phyloP scores from a whole-genome alignment of 2,888 invertebrate genomes.

The Polia nebulosa region DNA sequence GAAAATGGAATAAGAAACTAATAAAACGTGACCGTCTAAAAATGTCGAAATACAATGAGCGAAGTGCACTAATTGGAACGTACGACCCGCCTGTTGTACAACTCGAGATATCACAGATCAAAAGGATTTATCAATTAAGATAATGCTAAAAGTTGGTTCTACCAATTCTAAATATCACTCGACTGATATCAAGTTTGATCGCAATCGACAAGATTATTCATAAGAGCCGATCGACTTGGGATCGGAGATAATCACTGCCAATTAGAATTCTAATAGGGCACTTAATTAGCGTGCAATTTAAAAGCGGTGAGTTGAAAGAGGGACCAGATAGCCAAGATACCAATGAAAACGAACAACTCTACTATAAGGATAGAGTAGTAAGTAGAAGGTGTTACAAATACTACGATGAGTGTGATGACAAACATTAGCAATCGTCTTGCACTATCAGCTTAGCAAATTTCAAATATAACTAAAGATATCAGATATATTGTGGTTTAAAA shows the following conservation, averaged over 20 bases:
- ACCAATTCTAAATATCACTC: constrained; percentile 45
- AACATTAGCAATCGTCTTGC: constrained; percentile 55
- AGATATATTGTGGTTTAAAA: constrained; percentile 76
- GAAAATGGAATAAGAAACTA: constrained; percentile 63
- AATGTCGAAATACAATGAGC: constrained; percentile 21
- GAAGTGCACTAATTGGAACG: constrained; percentile 2
- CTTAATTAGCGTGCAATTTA: constrained; percentile 51
- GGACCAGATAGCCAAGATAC: constrained; percentile 28
- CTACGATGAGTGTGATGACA: constrained; percentile 26
- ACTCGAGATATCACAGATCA: constrained; percentile 20
- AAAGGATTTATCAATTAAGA: constrained; percentile 58
- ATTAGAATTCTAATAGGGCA: constrained; percentile 51
- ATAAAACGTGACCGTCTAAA: constrained; percentile 68
- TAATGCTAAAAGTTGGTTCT: constrained; percentile 27
- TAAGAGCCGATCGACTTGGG: constrained; percentile 41
- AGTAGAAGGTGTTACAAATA: constrained; percentile 17
- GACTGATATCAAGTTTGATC: constrained; percentile 56
- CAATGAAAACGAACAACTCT: constrained; percentile 13
- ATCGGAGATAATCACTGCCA: constrained; percentile 44
- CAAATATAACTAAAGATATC: constrained; percentile 77
- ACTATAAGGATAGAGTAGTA: constrained; percentile 7
- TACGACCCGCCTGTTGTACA: background rate
- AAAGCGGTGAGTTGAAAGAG: constrained; percentile 42
- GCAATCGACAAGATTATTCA: constrained; percentile 61
- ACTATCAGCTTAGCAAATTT: constrained; percentile 73